phyloP scores from a whole-genome alignment of 2,797 vertebrate genomes.

The Taeniopygia guttata region DNA sequence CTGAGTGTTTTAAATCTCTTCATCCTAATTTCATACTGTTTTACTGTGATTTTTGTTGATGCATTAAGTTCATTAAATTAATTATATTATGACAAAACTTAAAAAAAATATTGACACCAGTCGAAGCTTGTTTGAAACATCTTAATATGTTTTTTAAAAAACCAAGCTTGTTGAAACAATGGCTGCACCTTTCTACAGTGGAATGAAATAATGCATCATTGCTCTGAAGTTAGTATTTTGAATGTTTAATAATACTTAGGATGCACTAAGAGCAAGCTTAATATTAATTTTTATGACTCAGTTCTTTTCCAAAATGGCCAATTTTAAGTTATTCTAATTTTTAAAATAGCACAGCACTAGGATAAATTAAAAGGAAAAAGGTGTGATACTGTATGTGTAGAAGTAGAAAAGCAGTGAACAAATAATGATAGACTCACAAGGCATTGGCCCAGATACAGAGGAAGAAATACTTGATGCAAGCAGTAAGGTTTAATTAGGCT shows the following conservation, averaged over 20 bases:
- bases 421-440: background rate
- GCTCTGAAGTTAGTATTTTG: background rate
- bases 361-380: background rate
- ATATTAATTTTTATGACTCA: background rate
- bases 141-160: background rate
- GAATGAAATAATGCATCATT: background rate
- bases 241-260: background rate
- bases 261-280: background rate
- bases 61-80: conserved; percentile 19
- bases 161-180: background rate
- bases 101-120: background rate
- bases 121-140: background rate
- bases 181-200: background rate
- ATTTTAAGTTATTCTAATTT: background rate
- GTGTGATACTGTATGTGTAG: background rate
- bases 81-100: background rate
- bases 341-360: background rate
- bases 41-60: background rate
- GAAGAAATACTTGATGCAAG: background rate
- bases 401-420: background rate
- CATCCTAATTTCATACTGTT: conserved; percentile 7
- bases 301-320: background rate
- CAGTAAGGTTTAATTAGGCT: conserved; percentile 1
- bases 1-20: conserved; percentile 24
- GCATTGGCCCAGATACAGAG: background rate